Conservation (phyloP, 2,797 vertebrate genomes). For the Gymnodraco acuticeps region DNA sequence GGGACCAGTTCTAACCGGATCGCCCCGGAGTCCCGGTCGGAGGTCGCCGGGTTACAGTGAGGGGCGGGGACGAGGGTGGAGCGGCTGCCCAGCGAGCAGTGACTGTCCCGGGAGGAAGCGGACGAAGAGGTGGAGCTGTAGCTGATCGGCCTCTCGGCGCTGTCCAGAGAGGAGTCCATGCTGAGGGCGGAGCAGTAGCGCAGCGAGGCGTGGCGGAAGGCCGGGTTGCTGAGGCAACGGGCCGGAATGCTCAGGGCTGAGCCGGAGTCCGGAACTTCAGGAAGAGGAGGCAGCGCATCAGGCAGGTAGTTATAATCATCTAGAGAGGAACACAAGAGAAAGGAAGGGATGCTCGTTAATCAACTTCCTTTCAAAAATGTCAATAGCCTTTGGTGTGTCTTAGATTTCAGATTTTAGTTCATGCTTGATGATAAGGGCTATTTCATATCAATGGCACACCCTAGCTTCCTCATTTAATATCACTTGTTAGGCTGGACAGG, state of each 20-base stretch:
- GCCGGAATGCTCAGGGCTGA: conserved; percentile 80
- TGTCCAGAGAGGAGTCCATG: conserved; percentile 94
- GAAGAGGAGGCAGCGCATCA: conserved; percentile 88
- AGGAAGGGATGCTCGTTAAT: neutral
- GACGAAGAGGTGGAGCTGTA: conserved; percentile 98
- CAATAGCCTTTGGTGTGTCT: neutral
- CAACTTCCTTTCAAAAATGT: neutral
- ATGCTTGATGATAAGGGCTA: neutral
- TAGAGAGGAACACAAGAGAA: conserved; percentile 61
- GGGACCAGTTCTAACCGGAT: conserved; percentile 94
- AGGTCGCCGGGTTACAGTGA: conserved; percentile 85
- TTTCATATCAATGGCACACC: neutral
- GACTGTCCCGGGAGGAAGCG: conserved; percentile 96
- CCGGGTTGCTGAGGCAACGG: conserved; percentile 81
- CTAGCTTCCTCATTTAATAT: neutral
- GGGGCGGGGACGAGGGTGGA: conserved; percentile 86
- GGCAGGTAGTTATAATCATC: conserved; percentile 89
- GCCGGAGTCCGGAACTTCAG: conserved; percentile 82
- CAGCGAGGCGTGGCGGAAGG: conserved; percentile 72
- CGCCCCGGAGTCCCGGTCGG: conserved; percentile 91
- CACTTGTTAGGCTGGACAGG: neutral
- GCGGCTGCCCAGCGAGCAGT: conserved; percentile 94
- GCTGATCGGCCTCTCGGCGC: conserved; percentile 92
- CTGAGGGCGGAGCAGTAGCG: conserved; percentile 85
- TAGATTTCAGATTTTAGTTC: neutral